These are phyloP conservation scores for Epinotia demarniana DNA, from an alignment of 2,888 invertebrate species.

Conservation along the genomic window DNA sequence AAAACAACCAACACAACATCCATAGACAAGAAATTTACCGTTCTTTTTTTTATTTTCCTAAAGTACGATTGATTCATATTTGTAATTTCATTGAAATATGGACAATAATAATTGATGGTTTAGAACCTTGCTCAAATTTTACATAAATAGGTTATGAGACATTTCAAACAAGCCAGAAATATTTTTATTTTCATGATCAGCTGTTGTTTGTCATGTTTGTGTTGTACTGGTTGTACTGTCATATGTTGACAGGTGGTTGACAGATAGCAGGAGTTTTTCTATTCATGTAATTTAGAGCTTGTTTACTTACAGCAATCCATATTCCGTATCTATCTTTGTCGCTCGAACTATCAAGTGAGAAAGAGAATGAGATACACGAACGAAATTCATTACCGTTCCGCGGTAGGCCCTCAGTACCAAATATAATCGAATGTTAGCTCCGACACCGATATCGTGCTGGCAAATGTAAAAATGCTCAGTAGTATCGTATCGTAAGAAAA, in stretches of 20 bases:
- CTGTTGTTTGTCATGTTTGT: too few relatives aligned
- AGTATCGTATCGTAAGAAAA: background rate
- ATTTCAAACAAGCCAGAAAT: background rate
- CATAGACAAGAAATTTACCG: conserved; percentile 38
- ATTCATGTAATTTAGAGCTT: too few relatives aligned
- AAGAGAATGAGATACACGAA: too few relatives aligned
- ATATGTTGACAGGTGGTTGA: background rate
- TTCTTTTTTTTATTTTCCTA: conserved; percentile 22
- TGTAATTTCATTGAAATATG: background rate
- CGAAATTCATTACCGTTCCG: too few relatives aligned
- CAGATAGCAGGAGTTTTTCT: background rate
- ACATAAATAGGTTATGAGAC: background rate
- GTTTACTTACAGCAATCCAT: background rate
- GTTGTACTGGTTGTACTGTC: background rate
- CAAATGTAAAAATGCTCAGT: too few relatives aligned
- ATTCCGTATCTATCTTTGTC: too few relatives aligned
- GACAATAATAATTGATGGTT: too few relatives aligned
- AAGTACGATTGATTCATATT: background rate
- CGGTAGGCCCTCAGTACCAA: background rate
- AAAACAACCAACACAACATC: conserved; percentile 43
- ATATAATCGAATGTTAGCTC: too few relatives aligned
- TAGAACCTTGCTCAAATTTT: too few relatives aligned
- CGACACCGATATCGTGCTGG: too few relatives aligned
- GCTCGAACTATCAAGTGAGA: too few relatives aligned
- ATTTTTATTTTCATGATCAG: background rate